phyloP scores from a whole-genome alignment of 2,888 invertebrate species.

The Rhyacophila evoluta region DNA sequence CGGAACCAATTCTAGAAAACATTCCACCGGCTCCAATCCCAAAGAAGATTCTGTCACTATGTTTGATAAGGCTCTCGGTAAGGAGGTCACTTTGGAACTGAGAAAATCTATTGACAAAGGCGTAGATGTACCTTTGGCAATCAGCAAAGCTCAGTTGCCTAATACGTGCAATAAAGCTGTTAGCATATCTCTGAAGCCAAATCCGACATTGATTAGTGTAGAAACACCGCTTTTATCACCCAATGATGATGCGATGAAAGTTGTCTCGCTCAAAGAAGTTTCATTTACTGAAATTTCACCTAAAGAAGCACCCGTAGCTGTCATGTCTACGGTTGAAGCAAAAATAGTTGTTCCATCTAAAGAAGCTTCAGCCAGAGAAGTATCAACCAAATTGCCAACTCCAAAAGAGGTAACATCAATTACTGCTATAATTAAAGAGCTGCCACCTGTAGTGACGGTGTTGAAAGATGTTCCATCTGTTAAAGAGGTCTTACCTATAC shows the following conservation, averaged over 20 bases:
- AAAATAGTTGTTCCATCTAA: not conserved
- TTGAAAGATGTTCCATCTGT: not conserved
- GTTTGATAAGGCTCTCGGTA: constrained; percentile 68
- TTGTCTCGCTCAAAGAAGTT: constrained; percentile 2
- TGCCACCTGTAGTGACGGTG: not conserved
- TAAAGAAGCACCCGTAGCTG: not conserved
- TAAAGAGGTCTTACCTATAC: not conserved
- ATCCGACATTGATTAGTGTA: constrained; percentile 11
- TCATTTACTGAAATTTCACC: not conserved
- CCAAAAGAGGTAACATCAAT: not conserved
- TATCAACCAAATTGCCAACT: not conserved
- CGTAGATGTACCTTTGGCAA: constrained; percentile 17
- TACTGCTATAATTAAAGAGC: not conserved
- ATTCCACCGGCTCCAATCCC: constrained; percentile 67
- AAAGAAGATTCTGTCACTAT: constrained; percentile 68
- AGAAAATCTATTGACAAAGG: constrained; percentile 67
- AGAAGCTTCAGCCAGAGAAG: not conserved
- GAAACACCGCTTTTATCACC: constrained; percentile 11
- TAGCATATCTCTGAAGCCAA: constrained; percentile 47
- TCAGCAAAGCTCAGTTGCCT: not conserved
- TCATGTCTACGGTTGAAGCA: not conserved
- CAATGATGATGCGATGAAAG: constrained; percentile 13
- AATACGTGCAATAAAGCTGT: not conserved
- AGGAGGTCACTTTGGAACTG: constrained; percentile 68
- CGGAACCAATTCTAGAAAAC: constrained; percentile 65